Conservation (phyloP, 2,888 invertebrate species). For the Stenichneumon culpator region DNA sequence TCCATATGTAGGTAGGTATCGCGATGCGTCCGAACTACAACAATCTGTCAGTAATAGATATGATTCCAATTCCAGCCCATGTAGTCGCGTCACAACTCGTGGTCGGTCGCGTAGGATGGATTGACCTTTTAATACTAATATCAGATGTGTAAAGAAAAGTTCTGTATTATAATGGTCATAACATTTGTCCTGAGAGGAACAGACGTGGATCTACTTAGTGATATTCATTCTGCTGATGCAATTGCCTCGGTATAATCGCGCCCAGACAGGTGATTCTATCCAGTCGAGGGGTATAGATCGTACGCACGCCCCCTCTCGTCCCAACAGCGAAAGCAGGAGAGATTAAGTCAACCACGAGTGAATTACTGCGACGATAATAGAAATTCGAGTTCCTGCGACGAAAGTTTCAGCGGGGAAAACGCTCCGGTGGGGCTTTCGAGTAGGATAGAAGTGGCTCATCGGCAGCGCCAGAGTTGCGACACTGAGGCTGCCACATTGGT, state of each 20-base stretch:
- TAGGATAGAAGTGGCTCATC: slow-evolving; percentile 44
- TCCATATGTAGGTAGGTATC: too few relatives aligned
- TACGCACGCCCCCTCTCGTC: not conserved
- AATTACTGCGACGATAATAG: slow-evolving; percentile 78
- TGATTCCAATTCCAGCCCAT: too few relatives aligned
- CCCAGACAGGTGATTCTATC: slow-evolving; percentile 15
- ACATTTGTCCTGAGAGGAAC: not conserved
- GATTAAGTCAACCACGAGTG: slow-evolving; percentile 76
- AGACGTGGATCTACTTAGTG: not conserved
- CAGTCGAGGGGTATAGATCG: slow-evolving; percentile 38
- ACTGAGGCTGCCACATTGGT: slow-evolving; percentile 16
- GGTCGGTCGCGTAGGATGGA: too few relatives aligned
- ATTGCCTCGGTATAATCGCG: not conserved
- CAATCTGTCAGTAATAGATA: too few relatives aligned
- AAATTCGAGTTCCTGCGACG: slow-evolving; percentile 70
- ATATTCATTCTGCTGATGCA: not conserved
- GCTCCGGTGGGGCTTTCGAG: slow-evolving; percentile 22
- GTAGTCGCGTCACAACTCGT: too few relatives aligned
- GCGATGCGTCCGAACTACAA: too few relatives aligned
- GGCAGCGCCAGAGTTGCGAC: slow-evolving; percentile 9
- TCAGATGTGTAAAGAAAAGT: not conserved
- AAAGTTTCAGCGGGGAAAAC: slow-evolving; percentile 15
- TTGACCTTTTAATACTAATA: too few relatives aligned
- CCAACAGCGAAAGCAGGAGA: slow-evolving; percentile 29
- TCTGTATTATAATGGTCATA: not conserved